Percentiles rank a stretch among this genome's conserved stretches.
Conservation (phyloP, 2,888 invertebrate genomes). For the Macrosiphum euphorbiae region DNA sequence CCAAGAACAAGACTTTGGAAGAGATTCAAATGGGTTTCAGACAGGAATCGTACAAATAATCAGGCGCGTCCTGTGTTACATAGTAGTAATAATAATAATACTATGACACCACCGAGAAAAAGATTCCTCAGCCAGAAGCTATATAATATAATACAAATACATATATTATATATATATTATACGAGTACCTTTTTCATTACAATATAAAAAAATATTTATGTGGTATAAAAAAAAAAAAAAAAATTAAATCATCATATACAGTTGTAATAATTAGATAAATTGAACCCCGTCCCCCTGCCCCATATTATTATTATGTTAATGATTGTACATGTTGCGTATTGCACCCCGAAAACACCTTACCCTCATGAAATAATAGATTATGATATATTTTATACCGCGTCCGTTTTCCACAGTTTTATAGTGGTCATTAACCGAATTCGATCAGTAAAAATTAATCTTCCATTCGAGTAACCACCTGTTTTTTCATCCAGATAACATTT, state of each 20-base stretch:
- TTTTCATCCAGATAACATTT: neutral
- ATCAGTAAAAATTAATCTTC: neutral
- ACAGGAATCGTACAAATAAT: slow-evolving; percentile 76
- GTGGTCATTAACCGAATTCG: neutral
- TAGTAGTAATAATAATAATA: neutral
- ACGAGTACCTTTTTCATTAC: neutral
- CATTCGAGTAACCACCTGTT: neutral
- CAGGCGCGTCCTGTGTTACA: neutral
- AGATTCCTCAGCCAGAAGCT: slow-evolving; percentile 36
- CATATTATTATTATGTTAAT: neutral
- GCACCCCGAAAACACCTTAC: neutral
- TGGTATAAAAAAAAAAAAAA: neutral
- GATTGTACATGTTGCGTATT: neutral
- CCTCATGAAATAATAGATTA: neutral
- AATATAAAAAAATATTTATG: neutral
- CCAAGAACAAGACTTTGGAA: slow-evolving; percentile 81
- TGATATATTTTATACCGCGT: neutral
- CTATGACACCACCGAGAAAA: neutral
- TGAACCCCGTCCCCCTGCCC: neutral
- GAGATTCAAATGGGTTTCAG: slow-evolving; percentile 88
- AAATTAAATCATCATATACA: neutral
- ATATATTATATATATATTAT: neutral
- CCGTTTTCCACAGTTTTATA: neutral
- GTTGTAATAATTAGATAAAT: neutral
- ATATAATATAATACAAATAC: slow-evolving; percentile 13